Evolutionary conservation across 2,797 vertebrate genomes (phyloP), one percentile per base, ranked within the genome.

Genomic region (Meda fulgida): DNA sequence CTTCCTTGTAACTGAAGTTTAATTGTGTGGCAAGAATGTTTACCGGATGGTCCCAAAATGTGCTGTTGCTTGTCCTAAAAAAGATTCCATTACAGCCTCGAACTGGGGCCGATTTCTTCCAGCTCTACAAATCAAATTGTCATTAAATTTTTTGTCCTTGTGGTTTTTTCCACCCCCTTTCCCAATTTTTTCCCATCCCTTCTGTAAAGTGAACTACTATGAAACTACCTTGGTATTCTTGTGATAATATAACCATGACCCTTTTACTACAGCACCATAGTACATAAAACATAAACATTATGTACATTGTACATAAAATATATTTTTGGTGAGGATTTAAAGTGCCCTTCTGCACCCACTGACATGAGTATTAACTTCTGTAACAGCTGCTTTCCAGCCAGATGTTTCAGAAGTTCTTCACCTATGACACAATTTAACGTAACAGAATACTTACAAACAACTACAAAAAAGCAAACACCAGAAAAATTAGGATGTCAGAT

Each of bases 71-170:
- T 94, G 94, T 95, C 94, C 94, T 96, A 95, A 95, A 95, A 95
- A 94, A 94, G 95, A 94, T 94, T 95, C 94, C 94, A 95, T 94
- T 94, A 95, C 94, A 91, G 94, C 95, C 92, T 95, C 93, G 92
- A 95, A 93, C 93, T 95, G 94, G 89, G 94, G 93, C 91, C 92
- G 93, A 91, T 93, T 95, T 94, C 94, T 93, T 95, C 94, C 93
- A 93, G 91, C 89, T 95, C 94, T 96, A 96, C 92, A 95, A 96
- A 95, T 95, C 92, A 96, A 96, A 96, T 94, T 79, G 90, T 89
- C 88, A 91, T 95, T 95, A 95, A 95, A 93, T 93, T 92, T 26
- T 93, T 92, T 91, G 92, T 86, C 92, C 92, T 93, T 88, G 89
- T 88, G 87, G 89, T 84, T 90, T 84, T 87, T 87, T 75, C n/a